These are phyloP conservation scores for Stenoptilia bipunctidactyla DNA, from an alignment of 2,888 invertebrate species.

Conservation along the genomic window DNA sequence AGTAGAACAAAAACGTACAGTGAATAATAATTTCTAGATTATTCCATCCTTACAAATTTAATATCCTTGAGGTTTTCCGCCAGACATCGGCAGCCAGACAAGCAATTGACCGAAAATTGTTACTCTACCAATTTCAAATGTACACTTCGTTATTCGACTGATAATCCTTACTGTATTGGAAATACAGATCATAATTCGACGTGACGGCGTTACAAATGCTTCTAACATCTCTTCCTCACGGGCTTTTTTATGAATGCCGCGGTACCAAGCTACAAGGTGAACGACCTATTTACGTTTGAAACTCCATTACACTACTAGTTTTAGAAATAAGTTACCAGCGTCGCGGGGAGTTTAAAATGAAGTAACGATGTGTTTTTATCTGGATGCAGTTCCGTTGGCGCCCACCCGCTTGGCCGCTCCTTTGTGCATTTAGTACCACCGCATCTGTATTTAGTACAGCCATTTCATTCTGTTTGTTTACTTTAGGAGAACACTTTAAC, in stretches of 20 bases:
- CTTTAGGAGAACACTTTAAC: too few species aligned
- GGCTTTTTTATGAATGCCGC: slow-evolving; percentile 23
- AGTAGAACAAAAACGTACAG: too few species aligned
- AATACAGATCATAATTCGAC: background rate
- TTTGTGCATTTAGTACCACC: background rate
- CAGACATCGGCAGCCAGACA: slow-evolving; percentile 2
- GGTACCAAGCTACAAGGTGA: slow-evolving; percentile 30
- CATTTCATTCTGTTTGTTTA: too few species aligned
- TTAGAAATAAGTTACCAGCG: background rate
- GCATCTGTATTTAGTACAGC: background rate
- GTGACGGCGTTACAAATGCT: slow-evolving; percentile 3
- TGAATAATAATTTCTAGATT: too few species aligned
- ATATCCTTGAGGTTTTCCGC: slow-evolving; percentile 6
- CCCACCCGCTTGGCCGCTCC: background rate
- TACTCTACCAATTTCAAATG: background rate
- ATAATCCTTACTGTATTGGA: background rate
- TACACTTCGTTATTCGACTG: background rate
- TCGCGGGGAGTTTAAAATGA: background rate
- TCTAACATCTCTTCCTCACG: slow-evolving; percentile 16
- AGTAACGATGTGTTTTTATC: background rate
- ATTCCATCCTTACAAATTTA: slow-evolving; percentile 2
- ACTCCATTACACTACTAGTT: slow-evolving; percentile 28
- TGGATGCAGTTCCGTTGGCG: background rate
- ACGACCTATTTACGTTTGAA: slow-evolving; percentile 29
- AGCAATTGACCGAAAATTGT: slow-evolving; percentile 5